Evolutionary conservation across 1,140 invertebrate species (phyloP).

Genomic region (Latrodectus geometricus): DNA sequence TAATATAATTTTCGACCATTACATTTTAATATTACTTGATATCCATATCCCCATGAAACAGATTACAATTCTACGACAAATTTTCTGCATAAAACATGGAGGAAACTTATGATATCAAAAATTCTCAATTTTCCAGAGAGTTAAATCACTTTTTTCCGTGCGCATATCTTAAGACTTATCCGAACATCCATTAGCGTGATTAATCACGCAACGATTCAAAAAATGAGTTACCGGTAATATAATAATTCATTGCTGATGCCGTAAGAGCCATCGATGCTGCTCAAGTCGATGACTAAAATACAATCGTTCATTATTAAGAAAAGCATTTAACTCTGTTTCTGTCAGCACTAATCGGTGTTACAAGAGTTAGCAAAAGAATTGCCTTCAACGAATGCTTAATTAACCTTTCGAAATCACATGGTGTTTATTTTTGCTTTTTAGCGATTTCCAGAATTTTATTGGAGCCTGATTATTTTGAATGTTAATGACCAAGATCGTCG

Average conservation of each 20-base stretch:
- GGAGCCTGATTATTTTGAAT: too few species aligned
- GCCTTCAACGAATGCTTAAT: conserved; percentile 40
- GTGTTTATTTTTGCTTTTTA: conserved; percentile 32
- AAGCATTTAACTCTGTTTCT: conserved; percentile 32
- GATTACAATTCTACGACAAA: neutral
- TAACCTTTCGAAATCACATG: conserved; percentile 48
- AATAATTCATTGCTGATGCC: conserved; percentile 34
- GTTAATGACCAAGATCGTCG: too few species aligned
- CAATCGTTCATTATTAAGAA: conserved; percentile 57
- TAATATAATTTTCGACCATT: too few species aligned
- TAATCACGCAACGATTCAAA: conserved; percentile 7
- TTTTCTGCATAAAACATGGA: neutral
- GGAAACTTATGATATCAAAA: neutral
- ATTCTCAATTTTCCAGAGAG: neutral
- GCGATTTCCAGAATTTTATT: too few species aligned
- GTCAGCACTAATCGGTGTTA: conserved; percentile 51
- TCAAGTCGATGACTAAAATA: neutral
- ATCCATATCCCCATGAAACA: neutral
- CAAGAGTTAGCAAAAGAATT: conserved; percentile 16
- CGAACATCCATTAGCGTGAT: conserved; percentile 30
- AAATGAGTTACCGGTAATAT: conserved; percentile 2
- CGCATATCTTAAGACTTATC: neutral
- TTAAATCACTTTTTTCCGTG: neutral
- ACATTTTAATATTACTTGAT: too few species aligned
- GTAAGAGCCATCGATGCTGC: conserved; percentile 9